Base-by-base conservation (phyloP, 2,113 vertebrate species). In the Archilochus colubris region DNA sequence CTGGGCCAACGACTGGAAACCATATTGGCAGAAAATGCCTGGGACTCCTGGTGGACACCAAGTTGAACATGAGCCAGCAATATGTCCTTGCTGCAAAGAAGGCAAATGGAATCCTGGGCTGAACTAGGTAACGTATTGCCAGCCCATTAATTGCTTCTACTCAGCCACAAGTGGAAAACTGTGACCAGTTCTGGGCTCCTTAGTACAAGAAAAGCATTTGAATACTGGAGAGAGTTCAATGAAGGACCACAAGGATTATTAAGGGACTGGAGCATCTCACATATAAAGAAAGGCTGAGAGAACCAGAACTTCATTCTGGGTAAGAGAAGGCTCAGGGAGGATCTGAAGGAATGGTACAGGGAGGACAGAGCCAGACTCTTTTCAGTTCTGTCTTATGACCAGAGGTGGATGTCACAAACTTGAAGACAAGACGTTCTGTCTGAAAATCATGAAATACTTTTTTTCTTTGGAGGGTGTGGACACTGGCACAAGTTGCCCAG, bases 391-490 rank as follows among this genome's bases (percentile, higher is more conserved):
- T 27, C 18, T 57, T 36, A 33, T 46, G 53, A 57, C 14, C 46
- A 73, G 53, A 73, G 17, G 53, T 0, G 0, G 30, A 12, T 6
- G 14, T 9, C 31, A 82, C 11, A 73, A 66, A n/a, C 27, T n/a
- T 40, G 70, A 82, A 69, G 21, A 59, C 12, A 53, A 24, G 23
- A 44, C 3, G 5, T 33, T 82, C 31, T 20, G 21, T 57, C 12
- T 50, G n/a, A 73, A 33, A 31, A 62, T 82, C 33, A 61, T 19
- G 19, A 67, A 77, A 76, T 13, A 38, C 7, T 17, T 68, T 25
- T 25, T 64, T 44, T n/a, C 18, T 33, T 66, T 8, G 50, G 30
- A 36, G 0, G 0, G 12, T 73, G 27, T 0, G 0, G 85, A 6
- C 27, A 33, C n/a, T 57, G 31, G 36, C 14, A 86, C 17, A 50